Percentiles rank a stretch among this genome's conserved stretches.
These are phyloP conservation scores for Darevskia nairensis DNA, from an alignment of 2,797 vertebrate species.

Conservation along the genomic window DNA sequence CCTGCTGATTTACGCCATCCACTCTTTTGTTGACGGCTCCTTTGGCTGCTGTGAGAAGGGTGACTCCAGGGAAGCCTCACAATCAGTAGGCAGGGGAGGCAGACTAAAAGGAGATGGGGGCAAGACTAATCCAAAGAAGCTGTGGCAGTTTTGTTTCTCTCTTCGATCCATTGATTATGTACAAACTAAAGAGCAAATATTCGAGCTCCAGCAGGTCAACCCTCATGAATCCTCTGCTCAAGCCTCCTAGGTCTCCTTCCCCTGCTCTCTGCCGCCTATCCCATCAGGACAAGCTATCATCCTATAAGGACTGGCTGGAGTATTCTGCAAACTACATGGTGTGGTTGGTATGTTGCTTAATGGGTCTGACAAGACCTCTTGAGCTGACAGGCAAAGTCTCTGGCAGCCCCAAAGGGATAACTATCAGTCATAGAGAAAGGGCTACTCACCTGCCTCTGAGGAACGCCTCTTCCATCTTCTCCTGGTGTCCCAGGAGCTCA, in stretches of 20 bases:
- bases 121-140: background rate
- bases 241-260: background rate
- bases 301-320: too few relatives aligned
- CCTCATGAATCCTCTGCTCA: too few relatives aligned
- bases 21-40: background rate
- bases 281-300: too few relatives aligned
- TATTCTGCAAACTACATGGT: too few relatives aligned
- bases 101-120: background rate
- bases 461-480: too few relatives aligned
- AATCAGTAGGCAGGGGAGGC: too few relatives aligned
- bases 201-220: background rate
- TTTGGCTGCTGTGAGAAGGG: background rate
- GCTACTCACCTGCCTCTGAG: too few relatives aligned
- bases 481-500: too few relatives aligned
- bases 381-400: background rate
- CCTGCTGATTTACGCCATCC: background rate
- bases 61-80: background rate
- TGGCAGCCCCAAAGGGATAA: background rate
- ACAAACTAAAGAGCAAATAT: background rate
- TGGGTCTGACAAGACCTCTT: background rate
- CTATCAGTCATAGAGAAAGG: too few relatives aligned
- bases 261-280: too few relatives aligned
- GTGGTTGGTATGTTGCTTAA: background rate
- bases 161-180: background rate
- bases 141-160: background rate